Conservation (phyloP, 2,113 vertebrate species). For the Sceloporus undulatus region DNA sequence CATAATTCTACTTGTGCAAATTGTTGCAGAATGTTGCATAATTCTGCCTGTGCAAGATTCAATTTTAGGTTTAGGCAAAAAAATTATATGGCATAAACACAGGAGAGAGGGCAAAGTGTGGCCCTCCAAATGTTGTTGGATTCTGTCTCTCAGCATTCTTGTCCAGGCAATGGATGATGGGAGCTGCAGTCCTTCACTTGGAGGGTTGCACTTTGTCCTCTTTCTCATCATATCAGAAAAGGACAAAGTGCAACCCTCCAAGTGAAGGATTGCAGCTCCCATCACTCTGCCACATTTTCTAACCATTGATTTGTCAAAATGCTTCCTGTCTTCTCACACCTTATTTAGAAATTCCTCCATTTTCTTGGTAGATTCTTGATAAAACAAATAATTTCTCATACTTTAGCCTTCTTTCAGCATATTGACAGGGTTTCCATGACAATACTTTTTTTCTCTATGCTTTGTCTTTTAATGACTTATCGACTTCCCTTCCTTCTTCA, state of each 20-base stretch:
- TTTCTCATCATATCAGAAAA: too few species aligned
- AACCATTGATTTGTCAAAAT: neutral
- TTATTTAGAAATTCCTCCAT: neutral
- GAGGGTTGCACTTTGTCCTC: neutral
- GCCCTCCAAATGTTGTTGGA: too few species aligned
- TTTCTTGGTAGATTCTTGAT: neutral
- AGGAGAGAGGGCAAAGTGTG: neutral
- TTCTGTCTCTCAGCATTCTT: neutral
- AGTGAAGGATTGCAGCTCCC: too few species aligned
- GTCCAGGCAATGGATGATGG: too few species aligned
- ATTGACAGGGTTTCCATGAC: slow-evolving; percentile 8
- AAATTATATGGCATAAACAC: neutral
- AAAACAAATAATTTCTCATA: neutral
- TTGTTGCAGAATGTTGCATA: neutral
- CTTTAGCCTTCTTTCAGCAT: neutral
- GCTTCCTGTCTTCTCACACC: neutral
- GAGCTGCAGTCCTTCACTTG: too few species aligned
- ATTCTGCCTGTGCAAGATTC: neutral
- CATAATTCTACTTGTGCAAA: neutral
- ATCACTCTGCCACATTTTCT: neutral
- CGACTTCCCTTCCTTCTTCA: slow-evolving; percentile 37
- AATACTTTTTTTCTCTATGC: neutral
- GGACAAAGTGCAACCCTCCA: neutral
- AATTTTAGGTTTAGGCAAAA: neutral
- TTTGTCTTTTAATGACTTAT: slow-evolving; percentile 28